Conservation (phyloP, 2,888 invertebrate genomes). For the Drosophila prostipennis region DNA sequence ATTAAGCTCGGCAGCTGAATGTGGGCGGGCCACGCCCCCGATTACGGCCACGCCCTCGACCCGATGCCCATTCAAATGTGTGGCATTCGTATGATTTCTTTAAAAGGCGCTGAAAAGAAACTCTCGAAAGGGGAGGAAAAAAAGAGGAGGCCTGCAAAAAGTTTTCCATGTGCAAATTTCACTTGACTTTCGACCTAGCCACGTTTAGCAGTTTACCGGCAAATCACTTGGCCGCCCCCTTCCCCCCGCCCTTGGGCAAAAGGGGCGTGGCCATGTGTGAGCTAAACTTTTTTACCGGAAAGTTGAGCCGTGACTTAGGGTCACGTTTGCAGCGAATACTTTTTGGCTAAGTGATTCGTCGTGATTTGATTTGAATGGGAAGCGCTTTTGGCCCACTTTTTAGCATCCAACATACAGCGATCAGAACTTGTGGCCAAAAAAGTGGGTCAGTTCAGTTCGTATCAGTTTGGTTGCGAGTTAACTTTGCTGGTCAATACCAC, state of each 20-base stretch:
- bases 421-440: constrained; percentile 5
- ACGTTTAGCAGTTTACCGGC: constrained; percentile 75
- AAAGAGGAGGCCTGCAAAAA: constrained; percentile 20
- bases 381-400: constrained; percentile 18
- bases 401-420: background rate
- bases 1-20: constrained; percentile 18
- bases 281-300: constrained; percentile 60
- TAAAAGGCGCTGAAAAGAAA: constrained; percentile 54
- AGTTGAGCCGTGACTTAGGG: constrained; percentile 62
- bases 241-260: background rate
- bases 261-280: constrained; percentile 10
- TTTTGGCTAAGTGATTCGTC: constrained; percentile 74
- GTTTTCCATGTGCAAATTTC: constrained; percentile 56
- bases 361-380: constrained; percentile 66
- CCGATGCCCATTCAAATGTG: constrained; percentile 57
- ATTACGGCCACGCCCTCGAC: constrained; percentile 14
- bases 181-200: constrained; percentile 64
- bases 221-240: constrained; percentile 57
- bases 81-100: constrained; percentile 52
- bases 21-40: constrained; percentile 1
- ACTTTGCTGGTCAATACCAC: constrained; percentile 57
- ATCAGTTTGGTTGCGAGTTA: constrained; percentile 11
- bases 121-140: background rate
- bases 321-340: constrained; percentile 52
- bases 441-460: constrained; percentile 55